A percentile compares a stretch with the other conserved stretches of the same genome.
phyloP scores from a whole-genome alignment of 2,113 vertebrate genomes.

The Irena cyanogastra region DNA sequence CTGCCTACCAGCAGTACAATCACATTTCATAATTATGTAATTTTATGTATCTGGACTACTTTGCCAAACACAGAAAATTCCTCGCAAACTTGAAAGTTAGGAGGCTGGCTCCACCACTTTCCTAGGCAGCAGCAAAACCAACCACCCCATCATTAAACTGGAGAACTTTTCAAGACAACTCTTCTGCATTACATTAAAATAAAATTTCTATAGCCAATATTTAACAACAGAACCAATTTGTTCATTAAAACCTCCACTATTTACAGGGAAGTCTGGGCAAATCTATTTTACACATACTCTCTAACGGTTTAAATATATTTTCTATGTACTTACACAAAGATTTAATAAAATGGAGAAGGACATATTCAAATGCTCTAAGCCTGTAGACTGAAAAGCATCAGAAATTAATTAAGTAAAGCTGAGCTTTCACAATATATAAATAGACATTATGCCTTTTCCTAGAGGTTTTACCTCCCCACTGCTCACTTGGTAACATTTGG shows the following conservation, averaged over 20 bases:
- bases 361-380: not conserved
- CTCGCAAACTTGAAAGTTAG: not conserved
- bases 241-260: not conserved
- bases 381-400: not conserved
- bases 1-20: not conserved
- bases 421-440: not conserved
- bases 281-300: not conserved
- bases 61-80: not conserved
- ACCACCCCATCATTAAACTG: not conserved
- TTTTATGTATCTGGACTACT: not conserved
- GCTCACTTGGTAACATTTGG: not conserved
- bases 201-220: not conserved
- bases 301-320: not conserved
- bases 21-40: not conserved
- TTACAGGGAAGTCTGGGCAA: not conserved
- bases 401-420: not conserved
- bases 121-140: not conserved
- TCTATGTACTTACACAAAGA: not conserved
- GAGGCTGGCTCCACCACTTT: not conserved
- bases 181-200: not conserved
- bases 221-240: not conserved
- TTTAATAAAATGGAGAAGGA: not conserved
- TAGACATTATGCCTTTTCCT: not conserved
- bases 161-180: not conserved
- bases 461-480: not conserved